These are phyloP conservation scores for Danio tinwini DNA, from an alignment of 2,797 vertebrate species.

Conservation along the genomic window DNA sequence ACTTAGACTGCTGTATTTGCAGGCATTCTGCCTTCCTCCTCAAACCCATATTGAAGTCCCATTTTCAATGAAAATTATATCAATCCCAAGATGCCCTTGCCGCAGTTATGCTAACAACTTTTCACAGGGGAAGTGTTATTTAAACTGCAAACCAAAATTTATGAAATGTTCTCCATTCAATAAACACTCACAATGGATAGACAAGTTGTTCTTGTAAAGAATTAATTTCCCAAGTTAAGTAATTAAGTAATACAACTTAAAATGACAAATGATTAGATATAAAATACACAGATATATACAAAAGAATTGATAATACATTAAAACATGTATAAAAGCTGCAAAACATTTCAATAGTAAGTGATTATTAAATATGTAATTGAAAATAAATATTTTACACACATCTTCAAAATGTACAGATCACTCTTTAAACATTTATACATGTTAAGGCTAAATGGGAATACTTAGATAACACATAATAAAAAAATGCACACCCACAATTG, in stretches of 20 bases:
- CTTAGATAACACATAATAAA: neutral
- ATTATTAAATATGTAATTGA: neutral
- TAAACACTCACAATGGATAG: neutral
- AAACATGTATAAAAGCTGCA: too few relatives aligned
- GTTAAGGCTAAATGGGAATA: neutral
- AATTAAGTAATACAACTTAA: neutral
- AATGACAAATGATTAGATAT: neutral
- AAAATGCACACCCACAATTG: neutral
- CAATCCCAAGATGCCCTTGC: neutral
- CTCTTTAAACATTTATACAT: neutral
- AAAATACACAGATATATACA: neutral
- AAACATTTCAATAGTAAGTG: neutral
- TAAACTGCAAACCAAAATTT: neutral
- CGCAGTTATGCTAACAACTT: neutral
- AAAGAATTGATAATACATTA: too few relatives aligned
- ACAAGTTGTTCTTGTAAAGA: neutral
- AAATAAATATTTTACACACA: neutral
- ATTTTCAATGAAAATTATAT: conserved; percentile 45
- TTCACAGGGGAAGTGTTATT: neutral
- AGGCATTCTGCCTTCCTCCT: conserved; percentile 39
- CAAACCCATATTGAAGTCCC: conserved; percentile 18
- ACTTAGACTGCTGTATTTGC: conserved; percentile 50
- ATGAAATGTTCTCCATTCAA: neutral
- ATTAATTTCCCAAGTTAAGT: too few relatives aligned
- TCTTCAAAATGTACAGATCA: neutral